A percentile compares a stretch with the other conserved stretches of the same genome.
Evolutionary conservation across 2,888 invertebrate species (phyloP).

Genomic region (Melolontha melolontha): DNA sequence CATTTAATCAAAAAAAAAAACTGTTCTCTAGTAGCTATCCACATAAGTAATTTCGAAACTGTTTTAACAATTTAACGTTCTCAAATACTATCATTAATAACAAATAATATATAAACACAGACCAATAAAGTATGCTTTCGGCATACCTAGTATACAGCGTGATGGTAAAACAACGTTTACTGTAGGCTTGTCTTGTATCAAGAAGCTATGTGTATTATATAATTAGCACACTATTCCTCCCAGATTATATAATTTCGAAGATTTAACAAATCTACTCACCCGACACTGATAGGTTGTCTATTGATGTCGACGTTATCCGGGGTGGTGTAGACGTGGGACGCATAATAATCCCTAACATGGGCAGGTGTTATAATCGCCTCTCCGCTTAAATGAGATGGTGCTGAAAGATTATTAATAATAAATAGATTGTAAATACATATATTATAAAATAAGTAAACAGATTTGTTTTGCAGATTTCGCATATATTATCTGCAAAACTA

Average conservation of each 20-base stretch:
- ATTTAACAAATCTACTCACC: constrained; percentile 65
- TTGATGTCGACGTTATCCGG: constrained; percentile 74
- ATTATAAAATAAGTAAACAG: background rate
- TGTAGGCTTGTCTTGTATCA: constrained; percentile 12
- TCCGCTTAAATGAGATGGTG: constrained; percentile 63
- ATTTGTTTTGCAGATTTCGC: too few species aligned
- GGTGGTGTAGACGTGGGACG: constrained; percentile 57
- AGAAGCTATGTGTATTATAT: constrained; percentile 23
- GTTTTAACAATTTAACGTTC: constrained; percentile 26
- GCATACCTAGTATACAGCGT: constrained; percentile 10
- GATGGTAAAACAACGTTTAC: constrained; percentile 10
- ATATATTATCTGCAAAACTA: too few species aligned
- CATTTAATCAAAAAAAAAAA: constrained; percentile 1
- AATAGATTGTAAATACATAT: constrained; percentile 1
- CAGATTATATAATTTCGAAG: constrained; percentile 2
- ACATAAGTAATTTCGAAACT: constrained; percentile 6
- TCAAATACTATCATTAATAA: constrained; percentile 14
- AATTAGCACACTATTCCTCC: constrained; percentile 35
- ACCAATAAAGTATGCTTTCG: constrained; percentile 12
- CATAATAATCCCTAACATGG: constrained; percentile 61
- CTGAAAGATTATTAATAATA: constrained; percentile 50
- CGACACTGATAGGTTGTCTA: constrained; percentile 74
- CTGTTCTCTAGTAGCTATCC: background rate
- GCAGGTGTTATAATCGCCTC: constrained; percentile 62
- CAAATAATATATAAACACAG: constrained; percentile 27